A percentile compares a stretch with the other conserved stretches of the same genome.
These are phyloP conservation scores for Pangasius krempfi DNA, from an alignment of 2,797 vertebrate genomes.

Conservation along the genomic window DNA sequence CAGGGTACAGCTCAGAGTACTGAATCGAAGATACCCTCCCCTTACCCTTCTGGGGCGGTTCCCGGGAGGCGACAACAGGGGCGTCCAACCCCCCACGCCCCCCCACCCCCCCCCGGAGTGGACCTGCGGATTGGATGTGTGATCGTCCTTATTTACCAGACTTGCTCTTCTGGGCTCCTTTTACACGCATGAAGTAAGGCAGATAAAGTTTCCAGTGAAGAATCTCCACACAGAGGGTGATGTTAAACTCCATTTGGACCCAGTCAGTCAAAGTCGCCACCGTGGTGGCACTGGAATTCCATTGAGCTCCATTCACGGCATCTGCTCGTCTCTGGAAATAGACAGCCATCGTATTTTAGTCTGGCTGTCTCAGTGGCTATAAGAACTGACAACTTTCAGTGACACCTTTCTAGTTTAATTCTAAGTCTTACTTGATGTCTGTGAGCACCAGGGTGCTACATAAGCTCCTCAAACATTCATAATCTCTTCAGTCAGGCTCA, in stretches of 20 bases:
- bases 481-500: not conserved
- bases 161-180: slow-evolving; percentile 1
- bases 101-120: not conserved
- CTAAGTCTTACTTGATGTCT: not conserved
- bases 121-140: slow-evolving; percentile 17
- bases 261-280: slow-evolving; percentile 19
- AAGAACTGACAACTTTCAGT: not conserved
- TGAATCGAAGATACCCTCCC: slow-evolving; percentile 63
- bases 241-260: slow-evolving; percentile 6
- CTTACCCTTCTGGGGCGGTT: slow-evolving; percentile 58
- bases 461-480: slow-evolving; percentile 1
- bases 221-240: slow-evolving; percentile 5
- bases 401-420: not conserved
- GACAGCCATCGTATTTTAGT: slow-evolving; percentile 9
- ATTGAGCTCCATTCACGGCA: slow-evolving; percentile 10
- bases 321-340: slow-evolving; percentile 31
- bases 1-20: slow-evolving; percentile 54
- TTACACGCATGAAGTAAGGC: slow-evolving; percentile 26
- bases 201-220: slow-evolving; percentile 18
- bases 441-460: not conserved
- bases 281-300: slow-evolving; percentile 29
- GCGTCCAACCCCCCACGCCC: not conserved
- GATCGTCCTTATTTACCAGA: slow-evolving; percentile 21
- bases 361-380: not conserved
- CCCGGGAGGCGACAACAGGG: slow-evolving; percentile 53